Evolutionary conservation across 2,113 vertebrate species (phyloP), one percentile per base, ranked within the genome.

Genomic region (Himantopus leucocephalus): DNA sequence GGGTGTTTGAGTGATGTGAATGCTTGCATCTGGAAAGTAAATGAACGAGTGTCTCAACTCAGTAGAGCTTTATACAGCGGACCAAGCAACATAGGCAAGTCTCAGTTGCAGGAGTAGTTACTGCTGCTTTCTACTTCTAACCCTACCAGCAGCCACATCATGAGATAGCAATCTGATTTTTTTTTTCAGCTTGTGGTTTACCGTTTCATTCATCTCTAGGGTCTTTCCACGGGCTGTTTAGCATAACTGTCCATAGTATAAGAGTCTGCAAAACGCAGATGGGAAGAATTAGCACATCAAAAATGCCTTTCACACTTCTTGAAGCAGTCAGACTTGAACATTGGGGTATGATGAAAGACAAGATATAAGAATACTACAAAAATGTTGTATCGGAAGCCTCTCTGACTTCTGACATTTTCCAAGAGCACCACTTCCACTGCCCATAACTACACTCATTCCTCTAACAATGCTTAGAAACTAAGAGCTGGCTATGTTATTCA

Each of bases 171-270:
- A 59, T 90, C 76, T 50, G 50, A 43, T 66, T 66, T 29, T 66
- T 29, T 66, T 39, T 93, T 71, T 72, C 85, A 90, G 52, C n/a
- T 93, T 60, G 55, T 74, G 82, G 88, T 88, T 92, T 90, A 95
- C 43, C 0, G 0, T 88, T 92, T 85, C 67, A 90, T 43, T 70
- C 29, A 58, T 67, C 29, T 48, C 47, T 32, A 77, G 55, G 71
- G 56, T 78, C 78, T 55, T 79, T 68, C 67, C 55, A 56, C 3
- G 47, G 50, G 60, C 66, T 96, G 41, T 66, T 88, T 19, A 90
- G 75, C 55, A 34, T 37, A 83, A 85, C 59, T 80, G 71, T 14
- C 81, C 43, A 47, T 5, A 47, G 47, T 27, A 70, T 41, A 26
- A 75, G 14, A 70, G 20, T 4, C 41, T 63, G 45, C 20, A 93